These are phyloP conservation scores for Mormyrus lacerda DNA, from an alignment of 2,113 vertebrate genomes.

Conservation along the genomic window DNA sequence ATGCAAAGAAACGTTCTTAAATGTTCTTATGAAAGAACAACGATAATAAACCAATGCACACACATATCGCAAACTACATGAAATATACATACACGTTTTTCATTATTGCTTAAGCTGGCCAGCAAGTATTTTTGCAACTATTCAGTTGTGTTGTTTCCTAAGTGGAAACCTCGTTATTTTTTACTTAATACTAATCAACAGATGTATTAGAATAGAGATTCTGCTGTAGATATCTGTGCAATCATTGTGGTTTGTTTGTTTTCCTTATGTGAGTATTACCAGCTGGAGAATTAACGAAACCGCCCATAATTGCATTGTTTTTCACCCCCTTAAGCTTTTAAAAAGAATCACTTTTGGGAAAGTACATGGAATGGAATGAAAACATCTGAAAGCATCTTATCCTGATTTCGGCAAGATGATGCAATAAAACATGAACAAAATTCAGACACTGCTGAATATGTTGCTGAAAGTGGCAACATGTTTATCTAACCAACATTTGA, in stretches of 20 bases:
- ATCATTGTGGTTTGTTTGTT: conserved; percentile 61
- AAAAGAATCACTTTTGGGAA: conserved; percentile 24
- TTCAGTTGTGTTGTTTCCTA: conserved; percentile 40
- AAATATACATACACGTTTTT: not conserved
- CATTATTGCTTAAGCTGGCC: not conserved
- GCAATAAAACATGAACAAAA: not conserved
- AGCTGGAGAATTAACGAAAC: conserved; percentile 42
- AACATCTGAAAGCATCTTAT: not conserved
- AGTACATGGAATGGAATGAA: not conserved
- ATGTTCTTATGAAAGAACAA: not conserved
- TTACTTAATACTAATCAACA: conserved; percentile 60
- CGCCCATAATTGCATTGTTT: conserved; percentile 31
- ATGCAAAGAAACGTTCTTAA: not conserved
- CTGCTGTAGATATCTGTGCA: conserved; percentile 60
- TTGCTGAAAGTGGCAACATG: not conserved
- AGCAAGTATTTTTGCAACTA: conserved; percentile 30
- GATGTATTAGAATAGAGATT: conserved; percentile 34
- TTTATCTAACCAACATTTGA: not conserved
- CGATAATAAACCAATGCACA: not conserved
- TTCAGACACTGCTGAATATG: not conserved
- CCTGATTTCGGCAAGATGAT: not conserved
- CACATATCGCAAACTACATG: not conserved
- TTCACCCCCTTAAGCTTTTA: conserved; percentile 43
- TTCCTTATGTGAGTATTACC: conserved; percentile 51
- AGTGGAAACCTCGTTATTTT: conserved; percentile 52